Evolutionary conservation across 2,113 vertebrate species (phyloP), one percentile per base, ranked within the genome.

Genomic region (Tachuris rubrigastra): DNA sequence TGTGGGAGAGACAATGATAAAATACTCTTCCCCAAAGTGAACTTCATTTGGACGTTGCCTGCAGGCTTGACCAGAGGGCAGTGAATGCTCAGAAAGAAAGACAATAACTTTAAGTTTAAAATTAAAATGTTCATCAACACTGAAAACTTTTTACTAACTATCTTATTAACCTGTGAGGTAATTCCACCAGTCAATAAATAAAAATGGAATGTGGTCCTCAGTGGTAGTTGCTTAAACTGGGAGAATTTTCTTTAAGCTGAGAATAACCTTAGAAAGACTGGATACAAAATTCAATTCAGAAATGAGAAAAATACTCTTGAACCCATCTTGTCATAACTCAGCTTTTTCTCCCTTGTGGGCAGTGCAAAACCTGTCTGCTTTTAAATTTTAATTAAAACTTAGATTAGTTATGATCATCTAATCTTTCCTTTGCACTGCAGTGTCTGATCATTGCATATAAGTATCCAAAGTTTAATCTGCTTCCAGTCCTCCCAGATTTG

Each of bases 371-470:
- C 86, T 86, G 72, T 74, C 78, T 86, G 52, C 85, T 94, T 96
- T 95, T 93, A 87, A 90, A 84, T 95, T 97, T 96, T 96, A 95
- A 95, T 97, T 97, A 96, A 96, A 97, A 95, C 67, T 96, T 95
- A 91, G 78, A 96, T 95, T 95, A 94, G 92, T 95, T 91, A 83
- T 93, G 91, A 96, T 96, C 92, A 93, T 96, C 85, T 93, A 88
- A 94, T 96, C 82, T 94, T 93, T 85, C 50, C 50, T 91, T 91
- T 91, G 71, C 90, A 88, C 90, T 93, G 75, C 72, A 83, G 72
- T 84, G 74, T 84, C 92, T 94, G 93, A 95, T 91, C 79, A 11
- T 82, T 93, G 28, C 37, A 14, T 93, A 16, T 74, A 91, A 87
- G 71, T 93, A 95, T 90, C 75, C 59, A 52, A 83, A 95, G 75